Base-by-base conservation (phyloP, 2,888 invertebrate species). In the Amblyjoppa proteus region DNA sequence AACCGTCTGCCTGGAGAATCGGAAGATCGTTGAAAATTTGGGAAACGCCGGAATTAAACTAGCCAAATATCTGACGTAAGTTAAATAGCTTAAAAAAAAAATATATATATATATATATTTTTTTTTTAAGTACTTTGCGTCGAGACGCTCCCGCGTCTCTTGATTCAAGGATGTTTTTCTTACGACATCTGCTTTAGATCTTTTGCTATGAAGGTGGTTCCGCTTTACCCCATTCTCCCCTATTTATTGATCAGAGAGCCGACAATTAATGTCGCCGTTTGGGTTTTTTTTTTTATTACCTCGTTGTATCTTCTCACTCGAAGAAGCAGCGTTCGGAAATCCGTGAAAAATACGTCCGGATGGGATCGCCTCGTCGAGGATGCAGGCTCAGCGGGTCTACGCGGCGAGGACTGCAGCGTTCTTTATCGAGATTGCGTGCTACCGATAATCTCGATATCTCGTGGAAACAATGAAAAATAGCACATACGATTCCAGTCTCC, bases 311-410 rank as follows among this genome's bases (percentile, higher is more conserved):
- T 31, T 45, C n/a, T 34, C 3, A 13, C n/a, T 56, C 56, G 45
- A 51, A 84, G 83, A 69, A 81, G 73, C 80, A 82, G 87, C 45
- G 90, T 93, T 34, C 89, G 89, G 61, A 90, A 85, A 79, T 91
- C 92, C 3, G 49, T 93, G 82, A 87, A 88, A 69, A 86, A 87
- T 11, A 88, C 90, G 38, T 89, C 92, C 31, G 93, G 91, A 0
- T 94, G 94, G 94, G 90, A 90, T 87, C 91, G 92, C 38, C 90
- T 93, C 11, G 89, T 94, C 5, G 91, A 91, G 61, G 94, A 94
- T 70, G 93, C 94, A 3, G 93, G 91, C 0, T 88, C 90, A 45
- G 92, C 93, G 38, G 94, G 94, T 34, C 81, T 92, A 38, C 91
- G 91, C 1, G 92, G 90, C 1, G 93, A 93, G 69, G 90, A 94